Evolutionary conservation across 2,888 invertebrate species (phyloP).

Genomic region (Tipula vernalis): DNA sequence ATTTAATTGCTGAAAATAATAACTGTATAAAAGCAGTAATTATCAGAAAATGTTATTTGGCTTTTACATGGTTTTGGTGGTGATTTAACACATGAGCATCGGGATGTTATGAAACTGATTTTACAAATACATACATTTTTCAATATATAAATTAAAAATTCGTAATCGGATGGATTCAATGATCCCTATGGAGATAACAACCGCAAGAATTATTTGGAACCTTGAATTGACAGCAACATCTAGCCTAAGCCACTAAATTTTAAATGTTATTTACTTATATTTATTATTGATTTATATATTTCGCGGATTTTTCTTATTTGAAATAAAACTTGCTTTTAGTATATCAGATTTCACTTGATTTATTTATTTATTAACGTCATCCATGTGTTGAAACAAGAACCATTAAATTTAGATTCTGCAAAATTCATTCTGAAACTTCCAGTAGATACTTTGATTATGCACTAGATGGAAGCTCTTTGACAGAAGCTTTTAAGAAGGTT

Average conservation of each 20-base stretch:
- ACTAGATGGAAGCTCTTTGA: too few relatives aligned
- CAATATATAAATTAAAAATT: conserved; percentile 27
- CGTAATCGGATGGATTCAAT: conserved; percentile 74
- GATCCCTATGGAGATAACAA: conserved; percentile 16
- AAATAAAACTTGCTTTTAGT: too few relatives aligned
- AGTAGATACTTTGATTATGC: too few relatives aligned
- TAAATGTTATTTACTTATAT: background rate
- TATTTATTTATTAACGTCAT: too few relatives aligned
- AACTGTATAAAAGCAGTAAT: background rate
- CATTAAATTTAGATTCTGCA: too few relatives aligned
- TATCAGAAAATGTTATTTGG: background rate
- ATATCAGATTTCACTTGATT: too few relatives aligned
- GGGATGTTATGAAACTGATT: background rate
- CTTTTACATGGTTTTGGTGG: background rate
- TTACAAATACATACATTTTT: background rate
- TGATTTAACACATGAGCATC: background rate
- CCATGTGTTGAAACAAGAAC: too few relatives aligned
- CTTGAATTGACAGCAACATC: conserved; percentile 10
- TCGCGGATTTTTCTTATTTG: background rate
- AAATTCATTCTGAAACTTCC: too few relatives aligned
- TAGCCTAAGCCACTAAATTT: conserved; percentile 15
- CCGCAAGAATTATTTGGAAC: conserved; percentile 9
- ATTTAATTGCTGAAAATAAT: background rate
- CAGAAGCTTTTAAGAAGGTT: too few relatives aligned
- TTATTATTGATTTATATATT: background rate